Conservation (phyloP, 1,140 invertebrate genomes). For the Drosophila nigrodunni region DNA sequence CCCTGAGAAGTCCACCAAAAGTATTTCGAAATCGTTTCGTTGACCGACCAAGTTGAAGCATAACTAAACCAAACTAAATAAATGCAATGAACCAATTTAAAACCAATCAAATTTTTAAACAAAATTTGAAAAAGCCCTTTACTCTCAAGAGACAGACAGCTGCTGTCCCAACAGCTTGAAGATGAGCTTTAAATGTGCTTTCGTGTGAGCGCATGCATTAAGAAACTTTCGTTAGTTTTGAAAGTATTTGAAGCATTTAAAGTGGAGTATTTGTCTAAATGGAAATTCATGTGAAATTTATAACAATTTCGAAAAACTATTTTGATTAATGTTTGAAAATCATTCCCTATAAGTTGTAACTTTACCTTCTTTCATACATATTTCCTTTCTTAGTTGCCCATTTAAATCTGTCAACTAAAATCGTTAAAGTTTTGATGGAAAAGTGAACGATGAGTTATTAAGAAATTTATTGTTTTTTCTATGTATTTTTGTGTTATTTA, state of each 20-base stretch:
- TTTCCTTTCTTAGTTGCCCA: too few relatives aligned
- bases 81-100: conserved; percentile 25
- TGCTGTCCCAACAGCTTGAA: not conserved
- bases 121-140: not conserved
- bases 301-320: too few relatives aligned
- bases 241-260: not conserved
- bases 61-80: conserved; percentile 14
- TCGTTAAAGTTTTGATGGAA: too few relatives aligned
- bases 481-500: not conserved
- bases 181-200: conserved; percentile 16
- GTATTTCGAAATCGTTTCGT: conserved; percentile 32
- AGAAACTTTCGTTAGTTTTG: not conserved
- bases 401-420: too few relatives aligned
- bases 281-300: too few relatives aligned
- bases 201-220: conserved; percentile 3
- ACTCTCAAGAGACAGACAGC: not conserved
- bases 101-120: conserved; percentile 20
- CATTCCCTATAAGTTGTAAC: too few relatives aligned
- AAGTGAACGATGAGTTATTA: too few relatives aligned
- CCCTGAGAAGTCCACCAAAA: conserved; percentile 24
- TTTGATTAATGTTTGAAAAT: too few relatives aligned
- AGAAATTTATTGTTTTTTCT: not conserved
- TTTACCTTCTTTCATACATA: too few relatives aligned
- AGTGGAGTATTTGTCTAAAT: not conserved
- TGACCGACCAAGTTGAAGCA: conserved; percentile 7